Percentiles rank a stretch among this genome's conserved stretches.
phyloP scores from a whole-genome alignment of 2,888 invertebrate species.

The Protodeltote pygarga region DNA sequence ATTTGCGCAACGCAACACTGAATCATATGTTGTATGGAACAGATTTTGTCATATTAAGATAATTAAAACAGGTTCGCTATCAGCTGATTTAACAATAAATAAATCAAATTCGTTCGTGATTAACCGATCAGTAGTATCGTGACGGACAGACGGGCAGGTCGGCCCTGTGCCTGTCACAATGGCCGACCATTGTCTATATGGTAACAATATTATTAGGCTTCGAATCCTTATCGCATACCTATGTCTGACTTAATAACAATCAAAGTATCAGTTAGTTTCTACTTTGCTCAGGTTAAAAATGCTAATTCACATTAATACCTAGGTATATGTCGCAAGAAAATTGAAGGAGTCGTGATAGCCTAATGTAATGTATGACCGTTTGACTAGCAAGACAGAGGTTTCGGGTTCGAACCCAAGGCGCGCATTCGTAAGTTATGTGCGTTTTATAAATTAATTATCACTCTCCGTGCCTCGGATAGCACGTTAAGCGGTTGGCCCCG shows the following conservation, averaged over 20 bases:
- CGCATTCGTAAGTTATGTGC: too few species aligned
- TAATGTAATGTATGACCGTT: too few species aligned
- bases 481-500: too few species aligned
- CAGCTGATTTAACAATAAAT: constrained; percentile 36
- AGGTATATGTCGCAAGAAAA: too few species aligned
- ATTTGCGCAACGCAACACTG: too few species aligned
- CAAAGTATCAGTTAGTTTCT: constrained; percentile 20
- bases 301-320: too few species aligned
- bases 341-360: too few species aligned
- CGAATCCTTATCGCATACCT: constrained; percentile 32
- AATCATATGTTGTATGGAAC: too few species aligned
- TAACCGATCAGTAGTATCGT: constrained; percentile 67
- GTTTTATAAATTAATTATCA: too few species aligned
- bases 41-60: constrained; percentile 5
- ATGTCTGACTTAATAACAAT: constrained; percentile 27
- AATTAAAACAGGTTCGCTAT: constrained; percentile 13
- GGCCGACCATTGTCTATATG: constrained; percentile 42
- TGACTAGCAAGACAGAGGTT: too few species aligned
- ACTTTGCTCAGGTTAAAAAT: constrained; percentile 11
- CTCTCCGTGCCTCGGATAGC: too few species aligned
- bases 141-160: constrained; percentile 59
- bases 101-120: constrained; percentile 61
- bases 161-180: constrained; percentile 51
- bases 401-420: too few species aligned
- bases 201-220: constrained; percentile 42